Evolutionary conservation across 2,797 vertebrate genomes (phyloP).

Genomic region (Anguilla anguilla): DNA sequence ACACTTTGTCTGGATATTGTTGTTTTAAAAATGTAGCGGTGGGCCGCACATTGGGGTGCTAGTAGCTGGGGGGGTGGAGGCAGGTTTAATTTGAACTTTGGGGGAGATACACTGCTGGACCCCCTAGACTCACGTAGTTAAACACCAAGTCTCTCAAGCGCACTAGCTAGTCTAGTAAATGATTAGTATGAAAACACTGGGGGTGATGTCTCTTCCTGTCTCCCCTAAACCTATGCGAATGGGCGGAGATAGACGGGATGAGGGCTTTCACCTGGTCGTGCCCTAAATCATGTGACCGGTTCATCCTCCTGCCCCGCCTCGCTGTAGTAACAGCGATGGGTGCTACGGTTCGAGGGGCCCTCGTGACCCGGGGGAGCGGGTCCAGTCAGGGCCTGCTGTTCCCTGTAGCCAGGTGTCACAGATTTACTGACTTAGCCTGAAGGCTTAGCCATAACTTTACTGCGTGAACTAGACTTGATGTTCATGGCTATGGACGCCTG

Average conservation of each 20-base stretch:
- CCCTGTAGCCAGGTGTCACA: not conserved
- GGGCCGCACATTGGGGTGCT: too few species aligned
- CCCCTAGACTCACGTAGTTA: too few species aligned
- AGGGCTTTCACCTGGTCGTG: not conserved
- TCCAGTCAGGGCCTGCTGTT: not conserved
- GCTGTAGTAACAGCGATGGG: not conserved
- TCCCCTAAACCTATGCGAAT: not conserved
- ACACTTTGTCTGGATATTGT: not conserved
- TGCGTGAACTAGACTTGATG: too few species aligned
- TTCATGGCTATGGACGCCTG: too few species aligned
- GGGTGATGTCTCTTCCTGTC: too few species aligned
- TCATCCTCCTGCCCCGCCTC: slow-evolving; percentile 26
- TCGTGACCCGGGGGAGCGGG: not conserved
- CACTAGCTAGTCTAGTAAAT: too few species aligned
- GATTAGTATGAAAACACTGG: too few species aligned
- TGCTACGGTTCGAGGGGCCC: not conserved
- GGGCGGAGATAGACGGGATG: not conserved
- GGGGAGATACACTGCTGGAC: too few species aligned
- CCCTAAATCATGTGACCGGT: slow-evolving; percentile 48
- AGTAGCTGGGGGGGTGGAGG: too few species aligned
- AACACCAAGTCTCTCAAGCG: too few species aligned
- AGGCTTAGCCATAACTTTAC: too few species aligned
- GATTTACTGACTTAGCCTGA: not conserved
- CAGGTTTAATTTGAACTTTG: too few species aligned
- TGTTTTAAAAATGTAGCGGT: not conserved